These are phyloP conservation scores for Pyxicephalus adspersus DNA, from an alignment of 2,113 vertebrate species.

Conservation along the genomic window DNA sequence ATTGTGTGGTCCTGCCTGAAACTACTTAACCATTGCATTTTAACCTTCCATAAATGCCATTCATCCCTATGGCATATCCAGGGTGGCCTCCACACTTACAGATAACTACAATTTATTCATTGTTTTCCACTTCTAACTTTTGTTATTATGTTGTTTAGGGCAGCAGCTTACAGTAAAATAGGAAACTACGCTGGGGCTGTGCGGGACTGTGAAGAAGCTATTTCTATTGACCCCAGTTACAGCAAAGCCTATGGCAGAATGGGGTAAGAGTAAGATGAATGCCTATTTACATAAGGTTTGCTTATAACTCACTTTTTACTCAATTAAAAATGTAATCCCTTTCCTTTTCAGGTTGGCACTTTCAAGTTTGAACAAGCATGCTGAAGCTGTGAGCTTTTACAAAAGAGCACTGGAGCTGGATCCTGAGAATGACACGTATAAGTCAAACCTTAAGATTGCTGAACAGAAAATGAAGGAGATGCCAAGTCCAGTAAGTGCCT, in stretches of 20 bases:
- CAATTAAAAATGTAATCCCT: neutral
- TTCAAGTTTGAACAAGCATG: conserved; percentile 90
- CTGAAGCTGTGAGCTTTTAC: conserved; percentile 88
- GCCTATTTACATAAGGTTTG: neutral
- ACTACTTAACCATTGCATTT: too few species aligned
- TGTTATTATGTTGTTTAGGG: conserved; percentile 70
- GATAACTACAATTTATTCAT: too few species aligned
- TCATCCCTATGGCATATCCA: too few species aligned
- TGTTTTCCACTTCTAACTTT: neutral
- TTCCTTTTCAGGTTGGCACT: conserved; percentile 80
- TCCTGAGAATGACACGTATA: conserved; percentile 93
- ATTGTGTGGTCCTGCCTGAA: too few species aligned
- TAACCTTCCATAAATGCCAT: too few species aligned
- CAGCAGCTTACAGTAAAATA: conserved; percentile 93
- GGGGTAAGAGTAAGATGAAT: conserved; percentile 76
- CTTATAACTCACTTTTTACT: neutral
- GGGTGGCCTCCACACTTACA: too few species aligned
- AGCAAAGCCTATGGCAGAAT: conserved; percentile 98
- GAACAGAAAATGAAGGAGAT: conserved; percentile 91
- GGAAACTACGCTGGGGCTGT: conserved; percentile 92
- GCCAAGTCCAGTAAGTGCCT: conserved; percentile 82
- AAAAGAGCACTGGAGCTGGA: conserved; percentile 94
- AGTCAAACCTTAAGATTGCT: conserved; percentile 90
- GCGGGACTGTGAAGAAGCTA: conserved; percentile 91
- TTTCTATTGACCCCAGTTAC: conserved; percentile 90